Percentiles rank a stretch among this genome's conserved stretches.
These are phyloP conservation scores for Anolis apletophallus DNA, from an alignment of 2,797 vertebrate species.

Conservation along the genomic window DNA sequence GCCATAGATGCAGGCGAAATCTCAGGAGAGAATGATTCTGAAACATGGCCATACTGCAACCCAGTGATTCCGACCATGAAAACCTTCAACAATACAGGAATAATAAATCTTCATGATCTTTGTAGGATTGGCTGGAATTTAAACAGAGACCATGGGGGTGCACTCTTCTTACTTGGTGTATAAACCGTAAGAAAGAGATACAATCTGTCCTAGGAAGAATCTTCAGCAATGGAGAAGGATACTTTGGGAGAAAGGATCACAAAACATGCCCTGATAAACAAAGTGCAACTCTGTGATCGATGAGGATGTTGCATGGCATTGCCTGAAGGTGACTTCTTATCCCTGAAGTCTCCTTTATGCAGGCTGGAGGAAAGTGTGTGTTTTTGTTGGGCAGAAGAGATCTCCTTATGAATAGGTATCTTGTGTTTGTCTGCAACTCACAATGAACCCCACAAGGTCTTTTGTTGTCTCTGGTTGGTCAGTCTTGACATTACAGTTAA, in stretches of 20 bases:
- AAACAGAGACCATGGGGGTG: background rate
- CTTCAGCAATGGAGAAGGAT: background rate
- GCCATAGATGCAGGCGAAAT: too few species aligned
- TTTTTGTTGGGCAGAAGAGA: rapidly evolving
- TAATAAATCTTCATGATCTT: background rate
- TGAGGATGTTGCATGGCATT: conserved; percentile 13
- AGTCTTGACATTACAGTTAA: conserved; percentile 56
- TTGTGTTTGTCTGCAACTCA: conserved; percentile 40
- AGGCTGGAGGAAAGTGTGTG: background rate
- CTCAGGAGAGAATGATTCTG: too few species aligned
- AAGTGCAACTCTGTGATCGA: background rate
- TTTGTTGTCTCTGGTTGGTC: conserved; percentile 48
- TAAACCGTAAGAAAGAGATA: background rate
- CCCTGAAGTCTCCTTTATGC: background rate
- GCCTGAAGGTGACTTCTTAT: conserved; percentile 41
- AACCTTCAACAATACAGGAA: too few species aligned
- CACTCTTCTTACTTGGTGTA: background rate
- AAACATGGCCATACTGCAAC: too few species aligned
- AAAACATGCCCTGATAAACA: background rate
- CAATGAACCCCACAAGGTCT: conserved; percentile 27
- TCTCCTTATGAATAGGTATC: background rate
- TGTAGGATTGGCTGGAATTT: conserved; percentile 42
- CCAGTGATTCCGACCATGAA: too few species aligned
- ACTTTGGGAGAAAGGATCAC: background rate
- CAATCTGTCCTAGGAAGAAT: rapidly evolving